Conservation (phyloP, 2,113 vertebrate genomes). For the Oncorhynchus gorbuscha region DNA sequence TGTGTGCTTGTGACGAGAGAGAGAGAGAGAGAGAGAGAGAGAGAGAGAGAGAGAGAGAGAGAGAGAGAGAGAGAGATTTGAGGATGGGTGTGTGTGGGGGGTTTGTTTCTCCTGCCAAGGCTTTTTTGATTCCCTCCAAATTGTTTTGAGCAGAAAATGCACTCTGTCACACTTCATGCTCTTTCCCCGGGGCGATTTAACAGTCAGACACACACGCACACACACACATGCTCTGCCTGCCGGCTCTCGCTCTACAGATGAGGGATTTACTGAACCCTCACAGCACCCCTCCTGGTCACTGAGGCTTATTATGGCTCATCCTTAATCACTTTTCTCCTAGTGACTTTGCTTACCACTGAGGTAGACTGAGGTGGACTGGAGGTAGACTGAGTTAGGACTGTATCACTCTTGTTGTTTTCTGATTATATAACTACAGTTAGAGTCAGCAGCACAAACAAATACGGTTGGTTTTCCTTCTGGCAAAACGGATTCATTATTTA, state of each 20-base stretch:
- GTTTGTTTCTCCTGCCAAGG: slow-evolving; percentile 4
- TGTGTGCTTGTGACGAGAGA: no score
- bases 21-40: no score
- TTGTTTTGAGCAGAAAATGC: slow-evolving; percentile 21
- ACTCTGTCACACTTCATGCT: slow-evolving; percentile 30
- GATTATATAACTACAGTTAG: neutral
- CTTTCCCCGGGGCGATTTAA: slow-evolving; percentile 32
- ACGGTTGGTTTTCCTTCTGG: neutral
- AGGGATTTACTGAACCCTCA: neutral
- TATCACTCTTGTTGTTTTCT: neutral
- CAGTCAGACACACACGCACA: neutral
- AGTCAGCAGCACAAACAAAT: neutral
- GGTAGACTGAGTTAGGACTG: no score
- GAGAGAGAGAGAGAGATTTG: neutral
- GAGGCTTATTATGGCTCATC: slow-evolving; percentile 9
- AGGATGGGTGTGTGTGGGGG: neutral
- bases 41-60: no score
- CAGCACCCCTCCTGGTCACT: slow-evolving; percentile 20
- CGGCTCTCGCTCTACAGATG: neutral
- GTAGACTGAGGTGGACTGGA: no score
- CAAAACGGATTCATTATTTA: slow-evolving; percentile 5
- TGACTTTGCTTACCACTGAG: neutral
- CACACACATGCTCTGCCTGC: neutral
- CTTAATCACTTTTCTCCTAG: slow-evolving; percentile 1
- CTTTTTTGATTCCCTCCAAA: slow-evolving; percentile 12